Evolutionary conservation across 2,888 invertebrate genomes (phyloP).

Genomic region (Danaus chrysippus): DNA sequence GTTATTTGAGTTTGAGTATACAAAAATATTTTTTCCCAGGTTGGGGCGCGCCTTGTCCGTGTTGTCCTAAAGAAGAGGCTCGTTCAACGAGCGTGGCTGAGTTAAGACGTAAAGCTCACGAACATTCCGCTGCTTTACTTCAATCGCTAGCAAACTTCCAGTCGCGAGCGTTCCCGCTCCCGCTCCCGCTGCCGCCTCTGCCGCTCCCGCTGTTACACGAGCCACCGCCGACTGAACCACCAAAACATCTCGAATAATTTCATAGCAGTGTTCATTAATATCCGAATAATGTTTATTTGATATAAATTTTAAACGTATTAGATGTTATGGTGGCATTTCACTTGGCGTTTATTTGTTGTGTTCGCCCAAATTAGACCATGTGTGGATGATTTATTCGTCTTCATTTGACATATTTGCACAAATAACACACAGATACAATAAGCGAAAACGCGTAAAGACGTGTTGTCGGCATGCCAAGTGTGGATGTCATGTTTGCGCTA

Average conservation of each 20-base stretch:
- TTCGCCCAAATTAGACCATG: too few species aligned
- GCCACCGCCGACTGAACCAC: conserved; percentile 47
- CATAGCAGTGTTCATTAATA: conserved; percentile 1
- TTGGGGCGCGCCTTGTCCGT: conserved; percentile 88
- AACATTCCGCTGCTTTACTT: conserved; percentile 93
- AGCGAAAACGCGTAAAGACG: too few species aligned
- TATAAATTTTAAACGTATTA: background rate
- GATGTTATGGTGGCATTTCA: too few species aligned
- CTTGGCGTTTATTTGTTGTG: too few species aligned
- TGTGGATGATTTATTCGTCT: too few species aligned
- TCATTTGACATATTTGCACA: too few species aligned
- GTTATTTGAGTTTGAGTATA: too few species aligned
- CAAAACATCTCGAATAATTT: conserved; percentile 59
- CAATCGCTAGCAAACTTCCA: conserved; percentile 85
- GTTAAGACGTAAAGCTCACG: conserved; percentile 94
- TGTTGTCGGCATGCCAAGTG: too few species aligned
- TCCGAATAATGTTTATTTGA: background rate
- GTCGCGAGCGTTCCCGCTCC: conserved; percentile 77
- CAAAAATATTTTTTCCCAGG: conserved; percentile 55
- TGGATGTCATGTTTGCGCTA: too few species aligned
- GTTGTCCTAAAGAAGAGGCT: conserved; percentile 87
- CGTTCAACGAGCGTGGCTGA: conserved; percentile 94
- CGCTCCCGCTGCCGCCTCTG: conserved; percentile 59
- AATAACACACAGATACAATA: too few species aligned
- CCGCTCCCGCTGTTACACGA: conserved; percentile 51